Conservation (phyloP, 2,888 invertebrate species). For the Hydropsyche betteni region DNA sequence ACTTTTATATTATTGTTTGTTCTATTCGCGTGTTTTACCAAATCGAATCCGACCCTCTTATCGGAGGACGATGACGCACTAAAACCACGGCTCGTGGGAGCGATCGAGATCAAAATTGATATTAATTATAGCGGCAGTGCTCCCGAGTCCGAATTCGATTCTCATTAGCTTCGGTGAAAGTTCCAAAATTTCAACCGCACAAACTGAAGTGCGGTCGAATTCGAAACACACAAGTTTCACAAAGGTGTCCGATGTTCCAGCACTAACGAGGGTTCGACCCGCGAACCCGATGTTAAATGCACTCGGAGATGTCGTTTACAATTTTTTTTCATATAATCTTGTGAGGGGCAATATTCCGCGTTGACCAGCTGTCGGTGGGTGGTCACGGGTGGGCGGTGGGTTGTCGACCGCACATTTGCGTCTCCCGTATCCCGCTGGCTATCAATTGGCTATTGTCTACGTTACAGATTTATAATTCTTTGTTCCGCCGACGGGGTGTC, state of each 20-base stretch:
- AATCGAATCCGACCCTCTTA: neutral
- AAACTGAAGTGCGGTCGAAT: constrained; percentile 38
- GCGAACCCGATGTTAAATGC: neutral
- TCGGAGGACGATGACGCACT: no score
- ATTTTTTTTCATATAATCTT: no score
- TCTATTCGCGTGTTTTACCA: neutral
- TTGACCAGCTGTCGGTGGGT: constrained; percentile 20
- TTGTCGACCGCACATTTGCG: constrained; percentile 41
- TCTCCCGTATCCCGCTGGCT: constrained; percentile 36
- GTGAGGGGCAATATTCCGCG: neutral
- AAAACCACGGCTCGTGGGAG: neutral
- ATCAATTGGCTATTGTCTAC: constrained; percentile 51
- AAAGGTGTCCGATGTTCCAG: constrained; percentile 20
- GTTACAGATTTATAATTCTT: constrained; percentile 51
- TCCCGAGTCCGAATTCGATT: constrained; percentile 30
- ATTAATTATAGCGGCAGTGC: neutral
- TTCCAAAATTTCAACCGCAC: constrained; percentile 29
- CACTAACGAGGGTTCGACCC: constrained; percentile 39
- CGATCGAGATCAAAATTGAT: constrained; percentile 17
- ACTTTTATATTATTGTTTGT: constrained; percentile 1
- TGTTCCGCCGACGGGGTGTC: constrained; percentile 45
- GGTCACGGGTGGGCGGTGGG: neutral
- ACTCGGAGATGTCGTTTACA: no score
- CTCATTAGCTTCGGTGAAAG: constrained; percentile 33
- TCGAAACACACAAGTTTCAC: constrained; percentile 48